Conservation (phyloP, 1,140 invertebrate species). For the Periplaneta americana region DNA sequence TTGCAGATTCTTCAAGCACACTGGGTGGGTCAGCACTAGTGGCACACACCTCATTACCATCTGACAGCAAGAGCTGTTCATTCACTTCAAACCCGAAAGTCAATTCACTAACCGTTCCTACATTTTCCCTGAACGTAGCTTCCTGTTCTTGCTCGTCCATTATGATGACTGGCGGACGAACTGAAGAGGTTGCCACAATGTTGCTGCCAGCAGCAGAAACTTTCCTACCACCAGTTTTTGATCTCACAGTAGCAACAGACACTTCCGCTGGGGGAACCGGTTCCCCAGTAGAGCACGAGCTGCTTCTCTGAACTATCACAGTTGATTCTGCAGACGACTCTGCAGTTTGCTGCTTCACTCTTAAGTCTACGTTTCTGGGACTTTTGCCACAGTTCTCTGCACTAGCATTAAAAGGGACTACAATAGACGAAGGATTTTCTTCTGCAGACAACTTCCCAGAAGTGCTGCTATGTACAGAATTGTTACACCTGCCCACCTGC, state of each 20-base stretch:
- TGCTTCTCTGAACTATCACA: neutral
- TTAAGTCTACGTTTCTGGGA: neutral
- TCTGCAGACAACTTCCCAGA: neutral
- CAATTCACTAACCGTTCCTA: constrained; percentile 13
- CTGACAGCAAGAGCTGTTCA: constrained; percentile 11
- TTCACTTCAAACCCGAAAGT: constrained; percentile 18
- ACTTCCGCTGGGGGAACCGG: neutral
- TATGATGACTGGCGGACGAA: constrained; percentile 10
- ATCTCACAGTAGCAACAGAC: neutral
- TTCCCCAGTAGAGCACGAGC: neutral
- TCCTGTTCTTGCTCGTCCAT: constrained; percentile 7
- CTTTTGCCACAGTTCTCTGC: neutral
- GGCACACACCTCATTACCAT: neutral
- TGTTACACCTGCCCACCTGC: neutral
- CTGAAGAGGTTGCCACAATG: neutral
- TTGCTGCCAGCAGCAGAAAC: neutral
- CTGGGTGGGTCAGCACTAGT: neutral
- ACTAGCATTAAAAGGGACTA: neutral
- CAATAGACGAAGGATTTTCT: neutral
- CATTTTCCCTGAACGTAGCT: neutral
- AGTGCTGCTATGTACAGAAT: neutral
- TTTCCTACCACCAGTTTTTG: neutral
- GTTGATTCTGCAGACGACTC: neutral
- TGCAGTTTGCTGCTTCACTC: neutral
- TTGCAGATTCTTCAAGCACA: neutral